Evolutionary conservation across 2,888 invertebrate species (phyloP).

Genomic region (Cerceris ruficornis): DNA sequence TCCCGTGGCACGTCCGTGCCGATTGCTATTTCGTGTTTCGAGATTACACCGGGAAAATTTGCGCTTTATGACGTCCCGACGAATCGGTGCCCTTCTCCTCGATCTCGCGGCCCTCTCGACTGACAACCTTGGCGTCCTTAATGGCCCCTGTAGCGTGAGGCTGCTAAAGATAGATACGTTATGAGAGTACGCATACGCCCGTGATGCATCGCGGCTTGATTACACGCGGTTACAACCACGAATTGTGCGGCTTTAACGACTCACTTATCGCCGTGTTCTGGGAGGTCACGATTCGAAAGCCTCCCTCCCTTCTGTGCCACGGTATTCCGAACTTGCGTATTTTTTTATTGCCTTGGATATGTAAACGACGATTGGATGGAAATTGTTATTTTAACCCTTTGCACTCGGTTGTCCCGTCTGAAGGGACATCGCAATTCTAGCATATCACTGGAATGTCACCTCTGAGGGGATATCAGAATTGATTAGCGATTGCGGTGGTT

Average conservation of each 20-base stretch:
- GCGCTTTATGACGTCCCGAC: constrained; percentile 67
- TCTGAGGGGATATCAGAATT: no score
- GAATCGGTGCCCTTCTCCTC: constrained; percentile 40
- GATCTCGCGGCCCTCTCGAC: constrained; percentile 19
- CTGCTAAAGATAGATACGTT: constrained; percentile 62
- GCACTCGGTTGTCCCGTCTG: no score
- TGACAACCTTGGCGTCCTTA: constrained; percentile 46
- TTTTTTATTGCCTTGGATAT: constrained; percentile 7
- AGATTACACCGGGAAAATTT: constrained; percentile 63
- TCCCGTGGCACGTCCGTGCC: constrained; percentile 20
- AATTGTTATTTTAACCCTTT: no score
- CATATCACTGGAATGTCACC: no score
- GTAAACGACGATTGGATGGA: background rate
- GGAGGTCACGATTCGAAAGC: constrained; percentile 60
- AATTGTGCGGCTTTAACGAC: constrained; percentile 62
- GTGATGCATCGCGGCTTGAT: constrained; percentile 50
- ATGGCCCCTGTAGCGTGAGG: constrained; percentile 34
- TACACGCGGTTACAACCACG: constrained; percentile 50
- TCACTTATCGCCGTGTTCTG: constrained; percentile 69
- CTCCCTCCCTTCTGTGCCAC: background rate
- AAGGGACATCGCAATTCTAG: no score
- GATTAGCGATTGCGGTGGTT: no score
- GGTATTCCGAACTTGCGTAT: constrained; percentile 8
- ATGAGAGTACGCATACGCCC: constrained; percentile 41
- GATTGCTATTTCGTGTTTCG: constrained; percentile 69